Conservation (phyloP, 2,797 vertebrate genomes). For the Chaetodon trifasciatus region DNA sequence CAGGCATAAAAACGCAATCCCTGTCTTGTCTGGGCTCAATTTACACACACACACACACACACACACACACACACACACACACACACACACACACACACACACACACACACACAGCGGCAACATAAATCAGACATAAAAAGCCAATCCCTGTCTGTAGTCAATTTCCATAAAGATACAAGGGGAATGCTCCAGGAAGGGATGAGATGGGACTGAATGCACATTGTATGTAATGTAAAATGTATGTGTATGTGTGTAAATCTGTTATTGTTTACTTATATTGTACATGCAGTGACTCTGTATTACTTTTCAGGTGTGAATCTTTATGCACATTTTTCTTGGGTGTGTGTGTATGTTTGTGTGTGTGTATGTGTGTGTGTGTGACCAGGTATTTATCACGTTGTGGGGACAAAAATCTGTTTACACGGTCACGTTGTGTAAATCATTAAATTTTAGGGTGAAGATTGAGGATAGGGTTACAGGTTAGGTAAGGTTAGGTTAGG, state of each 20-base stretch:
- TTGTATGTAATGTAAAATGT: conserved; percentile 56
- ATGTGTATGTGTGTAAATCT: conserved; percentile 38
- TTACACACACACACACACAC: conserved; percentile 45
- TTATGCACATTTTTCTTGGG: conserved; percentile 6
- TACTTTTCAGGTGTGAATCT: conserved; percentile 38
- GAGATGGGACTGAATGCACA: conserved; percentile 67
- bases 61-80: conserved; percentile 28
- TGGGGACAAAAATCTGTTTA: too few relatives aligned
- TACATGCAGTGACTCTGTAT: conserved; percentile 40
- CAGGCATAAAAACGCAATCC: conserved; percentile 80
- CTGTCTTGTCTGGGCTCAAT: conserved; percentile 74
- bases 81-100: conserved; percentile 37
- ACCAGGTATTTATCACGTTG: too few relatives aligned
- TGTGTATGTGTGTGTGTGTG: conserved; percentile 48
- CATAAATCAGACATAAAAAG: conserved; percentile 80
- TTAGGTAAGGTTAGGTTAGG: too few relatives aligned
- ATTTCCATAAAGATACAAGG: conserved; percentile 83
- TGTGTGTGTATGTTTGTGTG: background rate
- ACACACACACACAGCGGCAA: background rate
- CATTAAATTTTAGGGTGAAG: too few relatives aligned
- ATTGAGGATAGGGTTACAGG: too few relatives aligned
- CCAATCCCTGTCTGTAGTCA: conserved; percentile 79
- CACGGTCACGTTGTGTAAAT: too few relatives aligned
- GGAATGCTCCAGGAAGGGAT: conserved; percentile 54
- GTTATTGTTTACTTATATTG: conserved; percentile 51